Evolutionary conservation across 1,140 invertebrate species (phyloP).

Genomic region (Monochamus saltuarius): DNA sequence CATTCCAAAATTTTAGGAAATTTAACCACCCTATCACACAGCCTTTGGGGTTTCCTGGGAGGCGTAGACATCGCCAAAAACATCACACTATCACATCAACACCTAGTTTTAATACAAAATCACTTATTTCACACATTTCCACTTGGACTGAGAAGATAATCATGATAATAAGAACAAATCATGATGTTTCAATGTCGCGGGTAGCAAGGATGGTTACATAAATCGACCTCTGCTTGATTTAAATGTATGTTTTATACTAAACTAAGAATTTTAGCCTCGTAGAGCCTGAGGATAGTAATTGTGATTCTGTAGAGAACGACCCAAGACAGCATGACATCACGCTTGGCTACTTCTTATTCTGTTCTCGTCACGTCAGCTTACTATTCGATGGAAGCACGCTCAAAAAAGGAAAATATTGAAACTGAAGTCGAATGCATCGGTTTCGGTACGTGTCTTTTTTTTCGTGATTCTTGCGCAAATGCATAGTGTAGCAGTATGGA

Average conservation of each 20-base stretch:
- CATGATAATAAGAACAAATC: no score
- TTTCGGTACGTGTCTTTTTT: not conserved
- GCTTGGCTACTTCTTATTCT: constrained; percentile 47
- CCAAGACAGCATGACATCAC: constrained; percentile 49
- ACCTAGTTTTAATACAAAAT: no score
- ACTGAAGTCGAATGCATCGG: constrained; percentile 1
- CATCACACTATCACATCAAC: constrained; percentile 2
- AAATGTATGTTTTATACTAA: constrained; percentile 24
- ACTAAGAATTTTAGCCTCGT: constrained; percentile 12
- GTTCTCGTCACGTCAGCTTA: constrained; percentile 33
- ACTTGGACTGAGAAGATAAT: no score
- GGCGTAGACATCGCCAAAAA: constrained; percentile 27
- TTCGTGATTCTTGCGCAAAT: no score
- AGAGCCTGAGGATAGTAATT: constrained; percentile 36
- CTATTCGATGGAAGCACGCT: constrained; percentile 14
- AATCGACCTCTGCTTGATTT: not conserved
- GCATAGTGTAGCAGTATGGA: no score
- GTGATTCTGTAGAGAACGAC: constrained; percentile 45
- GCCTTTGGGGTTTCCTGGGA: constrained; percentile 38
- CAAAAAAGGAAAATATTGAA: not conserved
- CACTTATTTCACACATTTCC: no score
- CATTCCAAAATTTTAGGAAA: constrained; percentile 36
- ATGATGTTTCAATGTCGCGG: no score
- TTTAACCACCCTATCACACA: constrained; percentile 34
- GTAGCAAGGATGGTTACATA: no score